These are phyloP conservation scores for Anabacerthia variegaticeps DNA, from an alignment of 2,797 vertebrate species.

Conservation along the genomic window DNA sequence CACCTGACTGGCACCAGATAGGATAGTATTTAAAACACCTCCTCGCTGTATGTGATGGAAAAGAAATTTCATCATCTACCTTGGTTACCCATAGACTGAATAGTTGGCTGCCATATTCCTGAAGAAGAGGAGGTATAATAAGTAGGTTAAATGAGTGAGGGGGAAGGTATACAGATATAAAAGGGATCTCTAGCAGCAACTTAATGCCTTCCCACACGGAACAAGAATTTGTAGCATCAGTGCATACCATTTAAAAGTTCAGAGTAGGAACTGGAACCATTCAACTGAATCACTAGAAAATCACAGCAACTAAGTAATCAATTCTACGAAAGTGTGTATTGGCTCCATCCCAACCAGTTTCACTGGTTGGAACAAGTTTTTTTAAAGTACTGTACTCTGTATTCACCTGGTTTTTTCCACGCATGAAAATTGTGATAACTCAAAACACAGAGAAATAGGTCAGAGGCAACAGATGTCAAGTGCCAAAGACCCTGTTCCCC, in stretches of 20 bases:
- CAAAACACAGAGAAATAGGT: background rate
- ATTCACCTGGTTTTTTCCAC: background rate
- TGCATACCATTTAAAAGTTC: background rate
- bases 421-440: background rate
- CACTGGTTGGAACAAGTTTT: background rate
- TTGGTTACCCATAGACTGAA: background rate
- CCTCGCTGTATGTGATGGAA: fast-evolving
- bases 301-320: background rate
- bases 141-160: background rate
- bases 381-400: background rate
- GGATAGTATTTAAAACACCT: background rate
- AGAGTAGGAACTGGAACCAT: background rate
- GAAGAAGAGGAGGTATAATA: background rate
- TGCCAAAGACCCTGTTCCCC: background rate
- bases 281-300: background rate
- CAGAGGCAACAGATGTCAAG: background rate
- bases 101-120: background rate
- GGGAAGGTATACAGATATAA: background rate
- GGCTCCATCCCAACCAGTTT: background rate
- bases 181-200: background rate
- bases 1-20: background rate
- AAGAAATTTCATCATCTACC: background rate
- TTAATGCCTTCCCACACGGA: background rate
- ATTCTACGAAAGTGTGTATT: background rate
- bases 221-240: background rate